A percentile compares a stretch with the other conserved stretches of the same genome.
phyloP scores from a whole-genome alignment of 2,888 invertebrate species.

The Drosophila prostipennis region DNA sequence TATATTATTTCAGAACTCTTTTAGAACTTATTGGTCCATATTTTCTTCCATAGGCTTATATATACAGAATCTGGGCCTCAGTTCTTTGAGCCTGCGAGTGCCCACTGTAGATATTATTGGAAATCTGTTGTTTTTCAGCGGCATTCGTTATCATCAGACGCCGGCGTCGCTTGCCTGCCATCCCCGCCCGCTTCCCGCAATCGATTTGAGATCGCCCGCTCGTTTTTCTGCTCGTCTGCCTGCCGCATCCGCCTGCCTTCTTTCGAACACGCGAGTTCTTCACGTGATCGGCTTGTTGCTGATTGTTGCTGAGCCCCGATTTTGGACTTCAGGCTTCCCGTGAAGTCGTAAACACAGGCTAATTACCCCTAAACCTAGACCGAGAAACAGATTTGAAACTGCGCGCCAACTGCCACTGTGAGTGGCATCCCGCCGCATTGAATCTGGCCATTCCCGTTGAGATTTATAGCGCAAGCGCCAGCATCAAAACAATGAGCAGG shows the following conservation, averaged over 20 bases:
- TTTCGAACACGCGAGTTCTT: slow-evolving; percentile 25
- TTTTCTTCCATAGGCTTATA: too few species aligned
- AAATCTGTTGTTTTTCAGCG: slow-evolving; percentile 34
- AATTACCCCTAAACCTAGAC: slow-evolving; percentile 15
- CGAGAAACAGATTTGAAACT: slow-evolving; percentile 29
- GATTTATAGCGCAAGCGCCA: slow-evolving; percentile 56
- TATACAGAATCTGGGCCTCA: too few species aligned
- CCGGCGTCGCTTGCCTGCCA: slow-evolving; percentile 30
- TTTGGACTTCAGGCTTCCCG: slow-evolving; percentile 44
- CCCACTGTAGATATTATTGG: slow-evolving; percentile 36
- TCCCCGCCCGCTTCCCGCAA: slow-evolving; percentile 10
- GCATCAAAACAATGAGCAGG: slow-evolving; percentile 67
- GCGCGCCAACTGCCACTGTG: slow-evolving; percentile 27
- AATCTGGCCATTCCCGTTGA: slow-evolving; percentile 28
- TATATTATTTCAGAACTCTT: too few species aligned
- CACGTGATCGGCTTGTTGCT: slow-evolving; percentile 24
- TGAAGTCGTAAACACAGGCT: slow-evolving; percentile 57
- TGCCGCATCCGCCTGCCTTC: slow-evolving; percentile 23
- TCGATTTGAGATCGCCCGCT: slow-evolving; percentile 2
- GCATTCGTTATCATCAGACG: slow-evolving; percentile 25
- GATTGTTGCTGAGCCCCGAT: slow-evolving; percentile 16
- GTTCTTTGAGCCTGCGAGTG: background rate
- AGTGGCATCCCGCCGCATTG: slow-evolving; percentile 36
- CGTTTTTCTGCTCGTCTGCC: slow-evolving; percentile 11
- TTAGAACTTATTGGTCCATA: too few species aligned